These are phyloP conservation scores for Xylota segnis DNA, from an alignment of 2,888 invertebrate species.

Conservation along the genomic window DNA sequence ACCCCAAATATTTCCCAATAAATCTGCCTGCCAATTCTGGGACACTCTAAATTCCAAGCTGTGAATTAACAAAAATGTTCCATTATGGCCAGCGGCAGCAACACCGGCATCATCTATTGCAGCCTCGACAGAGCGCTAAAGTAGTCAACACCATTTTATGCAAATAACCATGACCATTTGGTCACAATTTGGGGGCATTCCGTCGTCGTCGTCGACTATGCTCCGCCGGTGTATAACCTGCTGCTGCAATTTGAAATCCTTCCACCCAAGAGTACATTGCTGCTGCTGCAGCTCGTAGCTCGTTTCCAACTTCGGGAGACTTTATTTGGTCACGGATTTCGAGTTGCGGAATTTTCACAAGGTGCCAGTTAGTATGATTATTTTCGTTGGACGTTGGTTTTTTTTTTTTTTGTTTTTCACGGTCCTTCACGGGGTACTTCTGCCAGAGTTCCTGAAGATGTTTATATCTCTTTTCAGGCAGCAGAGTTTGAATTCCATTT, in stretches of 20 bases:
- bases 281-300: constrained; percentile 30
- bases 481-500: constrained; percentile 62
- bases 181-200: constrained; percentile 76
- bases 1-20: constrained; percentile 61
- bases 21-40: constrained; percentile 65
- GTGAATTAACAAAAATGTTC: constrained; percentile 73
- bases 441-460: constrained; percentile 42
- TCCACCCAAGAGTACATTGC: constrained; percentile 39
- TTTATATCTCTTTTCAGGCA: constrained; percentile 45
- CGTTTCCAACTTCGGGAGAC: constrained; percentile 61
- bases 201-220: constrained; percentile 26
- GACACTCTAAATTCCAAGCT: constrained; percentile 72
- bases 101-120: constrained; percentile 43
- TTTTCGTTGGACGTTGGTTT: constrained; percentile 44
- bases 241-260: constrained; percentile 61
- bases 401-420: constrained; percentile 10
- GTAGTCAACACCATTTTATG: constrained; percentile 75
- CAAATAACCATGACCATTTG: constrained; percentile 74
- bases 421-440: constrained; percentile 24
- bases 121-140: constrained; percentile 30
- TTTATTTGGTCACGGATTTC: constrained; percentile 77
- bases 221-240: constrained; percentile 53
- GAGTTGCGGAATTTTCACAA: constrained; percentile 76
- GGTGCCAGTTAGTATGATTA: constrained; percentile 77
- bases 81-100: constrained; percentile 60